phyloP scores from a whole-genome alignment of 2,113 vertebrate genomes.

The Phocoena phocoena region DNA sequence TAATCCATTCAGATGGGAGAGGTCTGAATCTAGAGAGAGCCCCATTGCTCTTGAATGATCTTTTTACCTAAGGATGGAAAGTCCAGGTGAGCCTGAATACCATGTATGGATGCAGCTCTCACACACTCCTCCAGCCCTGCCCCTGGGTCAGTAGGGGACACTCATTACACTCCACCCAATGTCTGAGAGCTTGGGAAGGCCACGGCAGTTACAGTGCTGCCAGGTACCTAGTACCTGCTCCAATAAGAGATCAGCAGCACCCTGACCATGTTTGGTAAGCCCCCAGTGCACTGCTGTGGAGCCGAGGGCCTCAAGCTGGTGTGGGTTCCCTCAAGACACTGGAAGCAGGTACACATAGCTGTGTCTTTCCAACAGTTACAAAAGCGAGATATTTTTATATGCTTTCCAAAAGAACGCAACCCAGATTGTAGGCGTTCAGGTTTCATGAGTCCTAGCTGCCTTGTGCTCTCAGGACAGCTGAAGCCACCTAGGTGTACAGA shows the following conservation, averaged over 20 bases:
- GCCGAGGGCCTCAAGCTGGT: fast-evolving
- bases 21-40: not conserved
- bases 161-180: too few species aligned
- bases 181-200: not conserved
- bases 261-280: fast-evolving
- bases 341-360: not conserved
- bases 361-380: too few species aligned
- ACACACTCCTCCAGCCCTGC: fast-evolving
- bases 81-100: not conserved
- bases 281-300: fast-evolving
- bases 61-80: not conserved
- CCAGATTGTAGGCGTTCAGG: not conserved
- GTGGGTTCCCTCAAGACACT: not conserved
- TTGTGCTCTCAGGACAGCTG: not conserved
- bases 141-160: not conserved
- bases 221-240: not conserved
- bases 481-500: too few species aligned
- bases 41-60: not conserved
- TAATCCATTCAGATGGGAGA: fast-evolving
- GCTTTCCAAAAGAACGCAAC: not conserved
- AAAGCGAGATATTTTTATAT: not conserved
- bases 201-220: fast-evolving
- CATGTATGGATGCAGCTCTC: fast-evolving
- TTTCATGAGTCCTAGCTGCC: not conserved
- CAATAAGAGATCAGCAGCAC: not conserved